Evolutionary conservation across 1,140 invertebrate genomes (phyloP), one percentile per base, ranked within the genome.

Genomic region (Pogonomyrmex californicus): DNA sequence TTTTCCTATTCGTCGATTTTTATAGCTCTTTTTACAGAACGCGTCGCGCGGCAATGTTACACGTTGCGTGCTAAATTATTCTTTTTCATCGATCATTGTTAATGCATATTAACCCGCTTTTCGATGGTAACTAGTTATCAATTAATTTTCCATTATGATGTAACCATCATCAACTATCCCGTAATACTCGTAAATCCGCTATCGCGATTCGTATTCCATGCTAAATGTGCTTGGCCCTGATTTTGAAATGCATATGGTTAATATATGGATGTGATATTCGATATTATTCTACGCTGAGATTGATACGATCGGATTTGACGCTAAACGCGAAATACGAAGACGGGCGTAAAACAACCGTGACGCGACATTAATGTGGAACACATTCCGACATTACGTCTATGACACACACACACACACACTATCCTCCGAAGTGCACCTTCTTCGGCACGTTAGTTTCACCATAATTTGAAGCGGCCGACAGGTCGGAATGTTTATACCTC

Each of bases 381-480:
- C 49, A 60, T 90, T 87, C 62, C 88, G 81, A 88, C 62, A 54
- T 58, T 65, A 77, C 83, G 63, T 49, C 38, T 77, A 77, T 49
- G 85, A 79, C 78, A 49, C n/a, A n/a, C n/a, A n/a, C n/a, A n/a
- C n/a, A n/a, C n/a, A n/a, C n/a, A 66, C 4, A 66, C 4, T 2
- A n/a, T 41, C 60, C 12, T 70, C 33, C 77, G 70, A 65, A 33
- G 82, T 54, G 60, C 73, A 75, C 23, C 58, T 73, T 83, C 65
- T 70, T 62, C 51, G 83, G 49, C 77, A 73, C 62, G 86, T 75
- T 86, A n/a, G 63, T 75, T 81, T 62, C 38, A 71, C 88, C 81
- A 89, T 92, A 92, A 93, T 92, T 92, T 85, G 91, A 88, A 71
- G 65, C 76, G 89, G 79, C 88, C 87, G 90, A 88, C 90, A 90